phyloP scores from a whole-genome alignment of 1,140 invertebrate genomes.

The Platyura marginata region DNA sequence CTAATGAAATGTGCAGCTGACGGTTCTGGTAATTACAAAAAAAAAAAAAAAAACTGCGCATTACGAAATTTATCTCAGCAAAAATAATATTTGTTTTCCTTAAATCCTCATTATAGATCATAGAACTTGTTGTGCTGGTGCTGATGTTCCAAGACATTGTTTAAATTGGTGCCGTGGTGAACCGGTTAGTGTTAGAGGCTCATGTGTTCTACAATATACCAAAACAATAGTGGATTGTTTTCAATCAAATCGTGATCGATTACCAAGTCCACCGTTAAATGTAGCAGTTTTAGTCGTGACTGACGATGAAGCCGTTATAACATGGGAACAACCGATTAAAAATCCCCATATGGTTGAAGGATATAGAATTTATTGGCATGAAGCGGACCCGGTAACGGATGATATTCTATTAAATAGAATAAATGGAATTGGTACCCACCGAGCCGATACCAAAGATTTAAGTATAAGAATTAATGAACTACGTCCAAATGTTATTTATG shows the following conservation, averaged over 20 bases:
- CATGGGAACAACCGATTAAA: constrained; percentile 60
- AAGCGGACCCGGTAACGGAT: constrained; percentile 23
- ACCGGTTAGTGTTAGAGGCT: constrained; percentile 35
- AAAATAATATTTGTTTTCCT: not conserved
- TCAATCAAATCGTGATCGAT: constrained; percentile 49
- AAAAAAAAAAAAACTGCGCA: too few species aligned
- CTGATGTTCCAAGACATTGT: constrained; percentile 51
- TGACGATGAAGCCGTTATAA: constrained; percentile 22
- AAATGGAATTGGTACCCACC: constrained; percentile 27
- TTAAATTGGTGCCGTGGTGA: constrained; percentile 51
- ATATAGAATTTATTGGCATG: constrained; percentile 50
- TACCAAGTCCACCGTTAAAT: constrained; percentile 61
- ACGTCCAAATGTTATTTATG: constrained; percentile 51
- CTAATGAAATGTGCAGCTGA: constrained; percentile 69
- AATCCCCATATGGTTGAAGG: constrained; percentile 67
- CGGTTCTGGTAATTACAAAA: constrained; percentile 34
- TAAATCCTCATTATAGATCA: constrained; percentile 34
- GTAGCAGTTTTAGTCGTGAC: constrained; percentile 35
- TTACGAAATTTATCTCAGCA: not conserved
- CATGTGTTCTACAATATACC: constrained; percentile 52
- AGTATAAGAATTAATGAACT: constrained; percentile 45
- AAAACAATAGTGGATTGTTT: constrained; percentile 61
- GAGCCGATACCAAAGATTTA: constrained; percentile 52
- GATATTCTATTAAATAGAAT: constrained; percentile 3
- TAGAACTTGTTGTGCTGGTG: constrained; percentile 53